Evolutionary conservation across 2,113 vertebrate genomes (phyloP).

Genomic region (Carassius auratus): DNA sequence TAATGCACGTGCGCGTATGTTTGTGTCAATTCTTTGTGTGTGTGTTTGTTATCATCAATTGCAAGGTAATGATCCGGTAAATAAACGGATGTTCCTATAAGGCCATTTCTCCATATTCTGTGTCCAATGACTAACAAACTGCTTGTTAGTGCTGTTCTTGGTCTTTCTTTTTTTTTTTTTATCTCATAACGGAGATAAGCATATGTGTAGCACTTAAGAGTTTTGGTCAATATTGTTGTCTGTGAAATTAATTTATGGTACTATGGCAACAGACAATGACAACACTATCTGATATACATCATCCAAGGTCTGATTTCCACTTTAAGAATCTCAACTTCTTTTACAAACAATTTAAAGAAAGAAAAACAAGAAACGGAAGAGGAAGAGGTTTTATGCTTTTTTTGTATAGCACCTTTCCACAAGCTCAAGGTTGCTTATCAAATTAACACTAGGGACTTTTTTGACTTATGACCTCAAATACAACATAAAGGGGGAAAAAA

Average conservation of each 20-base stretch:
- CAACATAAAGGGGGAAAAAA: neutral
- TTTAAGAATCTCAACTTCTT: neutral
- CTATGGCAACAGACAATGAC: constrained; percentile 14
- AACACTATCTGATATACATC: neutral
- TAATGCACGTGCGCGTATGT: constrained; percentile 37
- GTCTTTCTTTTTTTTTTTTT: constrained; percentile 8
- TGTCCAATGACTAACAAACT: constrained; percentile 6
- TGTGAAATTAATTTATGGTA: neutral
- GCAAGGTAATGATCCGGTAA: constrained; percentile 71
- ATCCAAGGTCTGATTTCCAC: constrained; percentile 18
- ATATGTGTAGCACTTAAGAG: neutral
- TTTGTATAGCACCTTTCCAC: no score
- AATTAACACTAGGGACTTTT: neutral
- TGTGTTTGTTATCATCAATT: constrained; percentile 68
- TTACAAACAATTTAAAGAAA: neutral
- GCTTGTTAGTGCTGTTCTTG: constrained; percentile 15
- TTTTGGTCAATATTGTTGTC: neutral
- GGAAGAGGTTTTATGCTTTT: neutral
- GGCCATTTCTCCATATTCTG: constrained; percentile 66
- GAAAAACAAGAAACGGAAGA: neutral
- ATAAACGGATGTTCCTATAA: constrained; percentile 56
- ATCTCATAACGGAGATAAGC: neutral
- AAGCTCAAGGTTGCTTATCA: neutral
- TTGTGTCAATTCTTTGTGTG: constrained; percentile 57
- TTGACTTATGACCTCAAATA: neutral